Percentiles rank a stretch among this genome's conserved stretches.
Evolutionary conservation across 2,888 invertebrate genomes (phyloP).

Genomic region (Toxonevra muliebris): DNA sequence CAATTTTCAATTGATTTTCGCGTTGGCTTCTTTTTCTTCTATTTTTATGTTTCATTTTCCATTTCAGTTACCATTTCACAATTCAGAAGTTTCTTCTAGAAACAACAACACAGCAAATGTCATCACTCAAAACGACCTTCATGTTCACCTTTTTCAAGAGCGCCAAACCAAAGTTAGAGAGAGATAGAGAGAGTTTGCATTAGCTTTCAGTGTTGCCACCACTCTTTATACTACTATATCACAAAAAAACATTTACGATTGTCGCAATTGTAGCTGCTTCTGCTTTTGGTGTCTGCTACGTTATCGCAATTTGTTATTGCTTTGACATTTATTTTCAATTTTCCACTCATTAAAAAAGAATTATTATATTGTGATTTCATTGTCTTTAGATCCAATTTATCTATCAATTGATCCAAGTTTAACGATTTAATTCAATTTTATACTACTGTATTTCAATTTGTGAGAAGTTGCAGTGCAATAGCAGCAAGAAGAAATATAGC

Average conservation of each 20-base stretch:
- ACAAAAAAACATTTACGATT: too few relatives aligned
- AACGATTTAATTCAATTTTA: constrained; percentile 29
- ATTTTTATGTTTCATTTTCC: background rate
- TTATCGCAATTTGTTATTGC: background rate
- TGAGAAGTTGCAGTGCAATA: too few relatives aligned
- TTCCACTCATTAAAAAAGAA: constrained; percentile 23
- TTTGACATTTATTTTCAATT: constrained; percentile 29
- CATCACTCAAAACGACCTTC: constrained; percentile 1
- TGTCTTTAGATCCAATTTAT: constrained; percentile 21
- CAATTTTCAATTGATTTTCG: background rate
- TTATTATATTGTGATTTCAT: constrained; percentile 27
- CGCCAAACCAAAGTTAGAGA: background rate
- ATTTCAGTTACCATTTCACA: too few relatives aligned
- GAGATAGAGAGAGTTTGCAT: too few relatives aligned
- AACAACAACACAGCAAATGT: background rate
- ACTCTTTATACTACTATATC: too few relatives aligned
- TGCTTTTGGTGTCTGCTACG: too few relatives aligned
- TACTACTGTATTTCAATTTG: background rate
- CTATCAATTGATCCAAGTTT: constrained; percentile 21
- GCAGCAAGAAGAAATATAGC: background rate
- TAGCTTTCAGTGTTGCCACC: too few relatives aligned
- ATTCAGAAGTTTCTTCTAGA: background rate
- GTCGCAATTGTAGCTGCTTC: too few relatives aligned
- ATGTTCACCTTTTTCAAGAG: background rate
- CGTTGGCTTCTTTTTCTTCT: background rate